Evolutionary conservation across 2,113 vertebrate species (phyloP).

Genomic region (Crotalus horridus): DNA sequence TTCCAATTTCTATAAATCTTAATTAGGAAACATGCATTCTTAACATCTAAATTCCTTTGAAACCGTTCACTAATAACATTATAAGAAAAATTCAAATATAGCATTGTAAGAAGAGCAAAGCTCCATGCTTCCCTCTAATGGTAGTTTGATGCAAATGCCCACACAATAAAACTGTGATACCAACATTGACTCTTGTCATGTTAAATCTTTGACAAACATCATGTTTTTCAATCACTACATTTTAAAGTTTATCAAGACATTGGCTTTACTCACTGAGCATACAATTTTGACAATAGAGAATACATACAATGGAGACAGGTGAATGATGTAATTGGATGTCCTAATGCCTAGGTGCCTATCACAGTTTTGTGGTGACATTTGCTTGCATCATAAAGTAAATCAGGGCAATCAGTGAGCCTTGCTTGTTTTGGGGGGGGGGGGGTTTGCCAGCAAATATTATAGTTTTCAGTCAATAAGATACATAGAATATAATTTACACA

Average conservation of each 20-base stretch:
- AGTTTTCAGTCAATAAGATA: background rate
- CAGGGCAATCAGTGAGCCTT: background rate
- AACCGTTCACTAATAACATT: background rate
- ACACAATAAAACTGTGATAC: background rate
- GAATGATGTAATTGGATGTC: background rate
- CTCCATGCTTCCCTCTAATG: constrained; percentile 62
- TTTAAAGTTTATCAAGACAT: background rate
- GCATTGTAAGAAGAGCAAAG: background rate
- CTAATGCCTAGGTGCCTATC: background rate
- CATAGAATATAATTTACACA: background rate
- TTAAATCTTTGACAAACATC: background rate
- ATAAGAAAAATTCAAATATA: background rate
- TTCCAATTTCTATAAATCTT: background rate
- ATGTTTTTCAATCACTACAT: background rate
- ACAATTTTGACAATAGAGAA: background rate
- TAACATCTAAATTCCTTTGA: background rate
- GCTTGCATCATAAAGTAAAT: background rate
- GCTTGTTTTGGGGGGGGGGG: background rate
- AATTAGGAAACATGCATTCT: background rate
- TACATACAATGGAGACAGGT: background rate
- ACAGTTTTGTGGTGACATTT: background rate
- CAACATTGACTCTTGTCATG: background rate
- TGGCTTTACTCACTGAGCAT: background rate
- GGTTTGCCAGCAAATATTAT: background rate
- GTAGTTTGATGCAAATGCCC: constrained; percentile 4